Percentiles rank a stretch among this genome's conserved stretches.
phyloP scores from a whole-genome alignment of 2,888 invertebrate species.

The Rotaria socialis region DNA sequence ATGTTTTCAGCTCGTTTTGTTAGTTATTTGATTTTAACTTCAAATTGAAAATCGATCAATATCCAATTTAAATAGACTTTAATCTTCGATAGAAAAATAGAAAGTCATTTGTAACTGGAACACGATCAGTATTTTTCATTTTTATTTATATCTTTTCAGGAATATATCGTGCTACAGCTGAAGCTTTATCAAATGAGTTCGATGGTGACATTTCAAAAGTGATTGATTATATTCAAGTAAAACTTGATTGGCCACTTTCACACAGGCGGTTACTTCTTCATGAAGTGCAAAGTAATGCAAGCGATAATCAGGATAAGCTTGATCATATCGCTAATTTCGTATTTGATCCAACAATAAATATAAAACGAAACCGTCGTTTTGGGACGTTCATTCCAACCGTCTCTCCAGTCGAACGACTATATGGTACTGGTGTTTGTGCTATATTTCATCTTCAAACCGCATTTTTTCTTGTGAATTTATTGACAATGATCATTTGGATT shows the following conservation, averaged over 20 bases:
- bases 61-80: no score
- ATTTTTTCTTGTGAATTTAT: not conserved
- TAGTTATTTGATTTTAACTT: no score
- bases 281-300: not conserved
- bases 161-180: not conserved
- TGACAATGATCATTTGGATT: not conserved
- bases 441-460: not conserved
- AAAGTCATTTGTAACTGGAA: no score
- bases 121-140: no score
- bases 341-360: not conserved
- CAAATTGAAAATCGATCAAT: no score
- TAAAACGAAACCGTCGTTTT: not conserved
- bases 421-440: not conserved
- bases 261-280: not conserved
- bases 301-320: not conserved
- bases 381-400: not conserved
- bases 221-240: not conserved
- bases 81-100: no score
- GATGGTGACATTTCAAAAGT: not conserved
- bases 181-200: not conserved
- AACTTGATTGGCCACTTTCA: constrained; percentile 30
- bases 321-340: not conserved
- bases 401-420: not conserved
- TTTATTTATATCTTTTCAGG: not conserved
- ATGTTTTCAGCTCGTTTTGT: no score